A percentile compares a stretch with the other conserved stretches of the same genome.
These are phyloP conservation scores for Exephanes ischioxanthus DNA, from an alignment of 2,888 invertebrate species.

Conservation along the genomic window DNA sequence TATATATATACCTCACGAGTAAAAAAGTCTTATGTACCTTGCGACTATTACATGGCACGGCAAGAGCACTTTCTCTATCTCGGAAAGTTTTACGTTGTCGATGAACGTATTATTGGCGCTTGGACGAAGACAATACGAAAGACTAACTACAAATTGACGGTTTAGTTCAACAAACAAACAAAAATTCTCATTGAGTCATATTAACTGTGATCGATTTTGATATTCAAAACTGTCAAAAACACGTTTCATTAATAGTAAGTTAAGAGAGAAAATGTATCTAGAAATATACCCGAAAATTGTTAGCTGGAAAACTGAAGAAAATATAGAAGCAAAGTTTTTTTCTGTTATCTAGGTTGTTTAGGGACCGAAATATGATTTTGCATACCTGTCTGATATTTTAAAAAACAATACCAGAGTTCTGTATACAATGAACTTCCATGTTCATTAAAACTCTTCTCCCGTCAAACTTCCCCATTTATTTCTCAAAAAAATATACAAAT, in stretches of 20 bases:
- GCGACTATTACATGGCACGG: background rate
- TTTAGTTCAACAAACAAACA: background rate
- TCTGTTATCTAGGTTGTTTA: background rate
- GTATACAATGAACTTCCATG: background rate
- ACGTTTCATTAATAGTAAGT: background rate
- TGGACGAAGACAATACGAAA: constrained; percentile 31
- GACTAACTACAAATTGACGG: background rate
- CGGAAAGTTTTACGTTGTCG: constrained; percentile 70
- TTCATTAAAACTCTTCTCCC: background rate
- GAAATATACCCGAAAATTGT: background rate
- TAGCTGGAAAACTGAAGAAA: background rate
- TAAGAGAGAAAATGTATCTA: too few species aligned
- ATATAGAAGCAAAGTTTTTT: background rate
- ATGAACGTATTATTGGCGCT: constrained; percentile 75
- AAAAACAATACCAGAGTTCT: background rate
- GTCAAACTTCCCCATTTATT: background rate
- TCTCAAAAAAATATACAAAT: background rate
- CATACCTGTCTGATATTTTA: too few species aligned
- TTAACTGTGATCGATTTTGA: background rate
- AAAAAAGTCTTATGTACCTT: background rate
- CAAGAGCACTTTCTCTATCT: constrained; percentile 72
- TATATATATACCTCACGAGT: background rate
- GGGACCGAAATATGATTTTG: too few species aligned
- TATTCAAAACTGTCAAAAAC: background rate
- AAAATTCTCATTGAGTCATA: background rate